These are phyloP conservation scores for Mohoua ochrocephala DNA, from an alignment of 2,113 vertebrate genomes.

Conservation along the genomic window DNA sequence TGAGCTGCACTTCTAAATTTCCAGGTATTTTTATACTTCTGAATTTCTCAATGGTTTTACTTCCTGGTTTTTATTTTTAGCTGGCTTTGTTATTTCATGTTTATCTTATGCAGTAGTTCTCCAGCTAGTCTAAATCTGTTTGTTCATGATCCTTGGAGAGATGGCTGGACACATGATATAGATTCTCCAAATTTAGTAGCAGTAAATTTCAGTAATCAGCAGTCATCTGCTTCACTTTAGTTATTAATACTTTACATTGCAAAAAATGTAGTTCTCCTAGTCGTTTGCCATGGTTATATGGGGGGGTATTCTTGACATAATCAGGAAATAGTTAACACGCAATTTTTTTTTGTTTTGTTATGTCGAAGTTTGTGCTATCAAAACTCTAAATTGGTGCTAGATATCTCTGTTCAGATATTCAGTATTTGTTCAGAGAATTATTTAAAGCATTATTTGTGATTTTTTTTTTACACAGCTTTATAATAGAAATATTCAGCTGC, in stretches of 20 bases:
- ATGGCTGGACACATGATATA: background rate
- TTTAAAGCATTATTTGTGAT: background rate
- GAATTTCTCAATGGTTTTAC: background rate
- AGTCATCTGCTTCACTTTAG: background rate
- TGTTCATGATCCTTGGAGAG: slow-evolving; percentile 25
- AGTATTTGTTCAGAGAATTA: background rate
- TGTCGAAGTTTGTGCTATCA: background rate
- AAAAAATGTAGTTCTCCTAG: background rate
- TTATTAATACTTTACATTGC: background rate
- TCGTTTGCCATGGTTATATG: background rate
- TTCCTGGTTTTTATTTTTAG: slow-evolving; percentile 38
- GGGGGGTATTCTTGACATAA: background rate
- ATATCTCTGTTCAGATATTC: background rate
- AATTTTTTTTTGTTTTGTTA: background rate
- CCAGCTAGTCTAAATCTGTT: slow-evolving; percentile 10
- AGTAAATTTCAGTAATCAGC: background rate
- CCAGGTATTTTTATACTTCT: background rate
- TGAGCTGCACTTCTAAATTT: background rate
- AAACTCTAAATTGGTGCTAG: background rate
- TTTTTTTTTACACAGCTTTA: background rate
- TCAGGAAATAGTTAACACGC: background rate
- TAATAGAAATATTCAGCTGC: background rate
- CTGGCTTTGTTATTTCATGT: slow-evolving; percentile 17
- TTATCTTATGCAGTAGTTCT: slow-evolving; percentile 20
- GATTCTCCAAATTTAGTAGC: slow-evolving; percentile 15